A percentile compares a stretch with the other conserved stretches of the same genome.
Evolutionary conservation across 2,888 invertebrate species (phyloP).

Genomic region (Sicus ferrugineus): DNA sequence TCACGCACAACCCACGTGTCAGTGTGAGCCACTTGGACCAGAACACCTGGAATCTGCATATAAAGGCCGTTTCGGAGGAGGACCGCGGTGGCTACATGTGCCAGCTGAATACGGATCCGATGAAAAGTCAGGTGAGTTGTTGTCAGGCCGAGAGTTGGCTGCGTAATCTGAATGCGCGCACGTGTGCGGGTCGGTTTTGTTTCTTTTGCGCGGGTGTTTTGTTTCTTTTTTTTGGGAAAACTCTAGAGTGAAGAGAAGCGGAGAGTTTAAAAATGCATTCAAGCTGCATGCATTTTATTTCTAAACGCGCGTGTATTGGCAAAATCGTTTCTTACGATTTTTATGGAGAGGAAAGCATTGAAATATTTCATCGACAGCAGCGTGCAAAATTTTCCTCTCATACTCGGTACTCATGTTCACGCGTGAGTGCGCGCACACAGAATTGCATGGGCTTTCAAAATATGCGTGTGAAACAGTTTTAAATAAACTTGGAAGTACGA

Average conservation of each 20-base stretch:
- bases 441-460: too few relatives aligned
- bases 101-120: constrained; percentile 93
- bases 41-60: constrained; percentile 89
- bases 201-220: neutral
- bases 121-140: constrained; percentile 85
- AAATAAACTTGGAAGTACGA: too few relatives aligned
- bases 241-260: too few relatives aligned
- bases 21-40: constrained; percentile 86
- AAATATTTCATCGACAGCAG: neutral
- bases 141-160: neutral
- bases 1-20: constrained; percentile 89
- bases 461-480: too few relatives aligned
- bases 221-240: too few relatives aligned
- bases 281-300: too few relatives aligned
- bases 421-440: too few relatives aligned
- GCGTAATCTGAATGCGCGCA: neutral
- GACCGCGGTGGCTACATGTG: constrained; percentile 93
- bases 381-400: neutral
- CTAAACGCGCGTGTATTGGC: too few relatives aligned
- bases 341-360: neutral
- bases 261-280: too few relatives aligned
- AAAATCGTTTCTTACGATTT: too few relatives aligned
- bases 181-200: neutral
- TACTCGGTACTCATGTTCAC: neutral
- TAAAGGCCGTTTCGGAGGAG: constrained; percentile 84